phyloP scores from a whole-genome alignment of 2,113 vertebrate genomes.

The Chaetodon auriga region DNA sequence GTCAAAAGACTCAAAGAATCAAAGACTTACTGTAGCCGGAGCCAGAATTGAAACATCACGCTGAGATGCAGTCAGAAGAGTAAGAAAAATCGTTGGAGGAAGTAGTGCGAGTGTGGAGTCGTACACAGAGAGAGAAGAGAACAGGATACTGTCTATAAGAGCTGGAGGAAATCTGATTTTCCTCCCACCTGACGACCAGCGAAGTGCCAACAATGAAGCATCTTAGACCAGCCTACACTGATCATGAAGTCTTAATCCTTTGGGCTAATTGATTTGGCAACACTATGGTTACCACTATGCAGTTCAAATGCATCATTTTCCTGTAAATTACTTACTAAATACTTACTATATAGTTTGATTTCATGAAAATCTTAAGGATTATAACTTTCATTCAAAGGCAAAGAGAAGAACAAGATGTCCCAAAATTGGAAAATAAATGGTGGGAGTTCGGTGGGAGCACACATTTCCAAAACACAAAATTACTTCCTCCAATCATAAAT shows the following conservation, averaged over 20 bases:
- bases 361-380: background rate
- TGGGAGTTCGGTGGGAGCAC: background rate
- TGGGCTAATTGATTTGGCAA: background rate
- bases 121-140: background rate
- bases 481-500: background rate
- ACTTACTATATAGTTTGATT: background rate
- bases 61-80: constrained; percentile 13
- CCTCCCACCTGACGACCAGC: background rate
- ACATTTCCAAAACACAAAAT: background rate
- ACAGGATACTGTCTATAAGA: background rate
- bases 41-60: constrained; percentile 14
- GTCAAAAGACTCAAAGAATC: background rate
- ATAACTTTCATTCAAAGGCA: background rate
- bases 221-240: background rate
- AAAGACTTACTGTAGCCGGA: constrained; percentile 15
- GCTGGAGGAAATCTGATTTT: background rate
- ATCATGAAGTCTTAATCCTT: background rate
- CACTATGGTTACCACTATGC: too few relatives aligned
- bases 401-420: background rate
- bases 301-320: background rate
- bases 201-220: background rate
- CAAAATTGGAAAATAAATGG: background rate
- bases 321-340: background rate
- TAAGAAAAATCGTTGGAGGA: background rate
- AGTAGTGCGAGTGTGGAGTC: background rate